Evolutionary conservation across 2,113 vertebrate species (phyloP).

Genomic region (Athene noctua): DNA sequence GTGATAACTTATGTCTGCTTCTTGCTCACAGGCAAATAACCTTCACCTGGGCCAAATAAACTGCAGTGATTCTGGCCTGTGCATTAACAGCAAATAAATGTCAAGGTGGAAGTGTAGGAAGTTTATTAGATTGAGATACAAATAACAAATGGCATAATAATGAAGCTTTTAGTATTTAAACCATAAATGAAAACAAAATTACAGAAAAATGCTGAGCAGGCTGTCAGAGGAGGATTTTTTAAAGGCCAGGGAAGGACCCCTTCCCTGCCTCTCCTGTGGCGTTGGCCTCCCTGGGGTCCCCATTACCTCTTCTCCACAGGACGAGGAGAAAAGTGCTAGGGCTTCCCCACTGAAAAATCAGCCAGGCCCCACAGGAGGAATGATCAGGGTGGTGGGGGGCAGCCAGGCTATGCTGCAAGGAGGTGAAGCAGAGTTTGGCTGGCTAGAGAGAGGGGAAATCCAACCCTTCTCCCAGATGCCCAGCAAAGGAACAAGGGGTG

Average conservation of each 20-base stretch:
- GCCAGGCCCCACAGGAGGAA: neutral
- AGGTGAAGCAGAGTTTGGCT: neutral
- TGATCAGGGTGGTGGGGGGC: neutral
- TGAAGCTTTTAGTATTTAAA: neutral
- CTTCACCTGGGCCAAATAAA: neutral
- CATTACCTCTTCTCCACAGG: neutral
- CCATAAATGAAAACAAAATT: rapidly evolving
- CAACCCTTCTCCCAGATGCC: neutral
- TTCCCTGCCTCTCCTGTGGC: neutral
- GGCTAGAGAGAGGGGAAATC: neutral
- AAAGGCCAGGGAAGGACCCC: neutral
- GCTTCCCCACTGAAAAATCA: neutral
- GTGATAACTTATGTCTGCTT: neutral
- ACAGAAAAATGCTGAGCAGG: neutral
- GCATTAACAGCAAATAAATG: neutral
- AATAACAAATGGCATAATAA: neutral
- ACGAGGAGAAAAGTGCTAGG: rapidly evolving
- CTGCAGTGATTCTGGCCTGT: neutral
- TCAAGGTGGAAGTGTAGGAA: neutral
- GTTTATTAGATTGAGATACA: neutral
- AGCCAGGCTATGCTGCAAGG: rapidly evolving
- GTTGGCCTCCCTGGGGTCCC: neutral
- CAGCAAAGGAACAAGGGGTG: neutral
- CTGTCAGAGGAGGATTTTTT: neutral
- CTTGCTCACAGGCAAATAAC: neutral